phyloP scores from a whole-genome alignment of 2,797 vertebrate species.

The Hyperoplus immaculatus region DNA sequence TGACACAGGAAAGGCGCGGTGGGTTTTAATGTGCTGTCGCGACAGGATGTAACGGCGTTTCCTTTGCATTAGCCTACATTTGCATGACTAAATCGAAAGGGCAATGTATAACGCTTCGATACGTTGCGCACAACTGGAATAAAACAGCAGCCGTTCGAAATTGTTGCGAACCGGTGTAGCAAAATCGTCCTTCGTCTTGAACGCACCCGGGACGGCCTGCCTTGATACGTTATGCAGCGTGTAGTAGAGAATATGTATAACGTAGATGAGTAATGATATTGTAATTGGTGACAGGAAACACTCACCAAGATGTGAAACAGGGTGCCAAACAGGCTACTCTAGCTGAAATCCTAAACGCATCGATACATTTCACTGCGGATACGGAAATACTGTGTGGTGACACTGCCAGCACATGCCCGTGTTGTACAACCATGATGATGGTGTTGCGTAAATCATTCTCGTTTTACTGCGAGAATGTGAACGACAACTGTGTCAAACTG shows the following conservation, averaged over 20 bases:
- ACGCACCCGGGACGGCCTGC: conserved; percentile 15
- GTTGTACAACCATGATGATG: neutral
- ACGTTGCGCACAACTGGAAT: neutral
- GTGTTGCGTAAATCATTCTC: neutral
- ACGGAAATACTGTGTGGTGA: neutral
- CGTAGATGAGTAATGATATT: neutral
- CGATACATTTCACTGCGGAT: neutral
- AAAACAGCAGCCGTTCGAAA: neutral
- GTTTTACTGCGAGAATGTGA: neutral
- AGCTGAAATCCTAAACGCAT: neutral
- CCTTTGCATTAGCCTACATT: too few species aligned
- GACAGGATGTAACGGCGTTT: fast-evolving
- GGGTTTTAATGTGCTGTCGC: neutral
- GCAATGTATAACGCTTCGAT: neutral
- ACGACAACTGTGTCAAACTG: too few species aligned
- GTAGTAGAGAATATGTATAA: neutral
- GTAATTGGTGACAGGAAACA: neutral
- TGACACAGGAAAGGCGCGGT: too few species aligned
- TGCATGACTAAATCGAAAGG: neutral
- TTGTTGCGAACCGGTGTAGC: neutral
- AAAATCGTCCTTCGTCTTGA: conserved; percentile 12
- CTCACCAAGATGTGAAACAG: neutral
- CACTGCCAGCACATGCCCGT: neutral
- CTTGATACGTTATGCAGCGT: neutral
- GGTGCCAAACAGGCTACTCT: too few species aligned